Conservation (phyloP, 1,140 invertebrate species). For the Drosophila azteca region DNA sequence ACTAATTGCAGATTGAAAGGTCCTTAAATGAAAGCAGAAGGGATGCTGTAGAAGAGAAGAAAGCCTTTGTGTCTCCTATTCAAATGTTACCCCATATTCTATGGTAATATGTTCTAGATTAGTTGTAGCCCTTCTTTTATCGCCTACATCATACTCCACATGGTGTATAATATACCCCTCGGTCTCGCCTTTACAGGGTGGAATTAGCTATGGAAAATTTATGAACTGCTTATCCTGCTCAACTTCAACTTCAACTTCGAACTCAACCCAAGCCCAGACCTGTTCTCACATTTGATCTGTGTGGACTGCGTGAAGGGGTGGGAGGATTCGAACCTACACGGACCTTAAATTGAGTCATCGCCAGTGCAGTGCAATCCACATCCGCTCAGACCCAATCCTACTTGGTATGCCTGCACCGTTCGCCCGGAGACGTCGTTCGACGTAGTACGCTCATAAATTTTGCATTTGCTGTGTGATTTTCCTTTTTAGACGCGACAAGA, state of each 20-base stretch:
- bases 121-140: too few species aligned
- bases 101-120: background rate
- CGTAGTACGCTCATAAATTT: conserved; percentile 78
- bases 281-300: conserved; percentile 8
- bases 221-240: too few species aligned
- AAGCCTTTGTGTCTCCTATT: background rate
- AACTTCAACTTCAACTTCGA: conserved; percentile 1
- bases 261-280: background rate
- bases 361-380: conserved; percentile 36
- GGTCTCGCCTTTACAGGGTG: too few species aligned
- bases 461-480: conserved; percentile 68
- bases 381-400: conserved; percentile 59
- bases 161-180: too few species aligned
- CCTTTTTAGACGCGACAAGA: conserved; percentile 57
- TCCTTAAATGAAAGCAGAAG: too few species aligned
- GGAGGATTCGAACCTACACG: background rate
- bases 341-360: conserved; percentile 35
- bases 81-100: background rate
- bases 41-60: background rate
- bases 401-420: conserved; percentile 68
- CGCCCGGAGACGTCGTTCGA: conserved; percentile 67
- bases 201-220: too few species aligned
- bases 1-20: too few species aligned
- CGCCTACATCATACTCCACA: too few species aligned
- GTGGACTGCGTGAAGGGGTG: too few species aligned